Evolutionary conservation across 2,113 vertebrate species (phyloP), one percentile per base, ranked within the genome.

Genomic region (Tachycineta bicolor): DNA sequence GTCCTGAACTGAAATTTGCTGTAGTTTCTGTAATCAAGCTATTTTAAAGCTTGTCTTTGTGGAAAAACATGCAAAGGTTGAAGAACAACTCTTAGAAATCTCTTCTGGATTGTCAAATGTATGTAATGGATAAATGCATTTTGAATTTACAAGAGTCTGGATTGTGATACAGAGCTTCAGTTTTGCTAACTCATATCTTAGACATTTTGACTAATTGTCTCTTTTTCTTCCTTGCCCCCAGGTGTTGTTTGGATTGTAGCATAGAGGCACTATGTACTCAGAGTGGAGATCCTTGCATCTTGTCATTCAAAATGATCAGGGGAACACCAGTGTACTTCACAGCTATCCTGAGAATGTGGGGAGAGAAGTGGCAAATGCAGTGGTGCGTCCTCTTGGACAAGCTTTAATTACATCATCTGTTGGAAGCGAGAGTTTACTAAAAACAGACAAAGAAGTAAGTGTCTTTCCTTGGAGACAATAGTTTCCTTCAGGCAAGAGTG

Each of bases 241-340:
- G 98, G 97, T 98, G 87, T 82, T 93, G 37, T 83, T 97, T 97
- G 97, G 95, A 90, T 96, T 93, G 93, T 97, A 94, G 97, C 94
- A 96, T 96, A 98, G 95, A 89, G 92, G 95, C 98, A 99, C 97
- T 94, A 99, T 99, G 99, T 99, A 99, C 98, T 99, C 99, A 20
- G 99, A 99, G 98, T 99, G 99, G 99, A 98, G 99, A 97, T 99
- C 99, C 50, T 98, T 99, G 97, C 99, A 99, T 97, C 97, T 99
- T 97, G 98, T 99, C 93, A 98, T 99, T 97, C 99, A 99, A 86
- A 99, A 99, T 98, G 99, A 99, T 98, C 98, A 99, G 96, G 99
- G 99, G 65, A 99, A 99, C 94, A 98, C 99, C 94, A 99, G 99
- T n/a, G 99, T 99, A 28, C 98, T 99, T 95, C 99, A 99, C 97